Evolutionary conservation across 2,797 vertebrate species (phyloP), one percentile per base, ranked within the genome.

Genomic region (Xerus rutilus): DNA sequence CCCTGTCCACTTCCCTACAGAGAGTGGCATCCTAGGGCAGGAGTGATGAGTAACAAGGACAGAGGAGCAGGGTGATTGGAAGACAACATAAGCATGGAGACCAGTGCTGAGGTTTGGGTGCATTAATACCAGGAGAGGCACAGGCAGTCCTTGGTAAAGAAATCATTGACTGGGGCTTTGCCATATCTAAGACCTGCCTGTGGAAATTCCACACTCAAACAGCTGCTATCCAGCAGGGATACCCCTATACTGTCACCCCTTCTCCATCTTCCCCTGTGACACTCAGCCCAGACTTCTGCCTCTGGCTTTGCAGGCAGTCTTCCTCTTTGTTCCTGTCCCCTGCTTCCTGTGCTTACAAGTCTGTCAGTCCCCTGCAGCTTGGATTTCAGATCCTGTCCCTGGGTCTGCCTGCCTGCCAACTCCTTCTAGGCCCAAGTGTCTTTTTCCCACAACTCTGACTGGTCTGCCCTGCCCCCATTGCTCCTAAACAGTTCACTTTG

Each of bases 11-110:
- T 28, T 18, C 23, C 15, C 23, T 35, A 5, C 0, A 21, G 12
- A 13, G 0, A 7, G 25, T 54, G 39, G 64, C 11, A 72, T 5
- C 3, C 10, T 12, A 0, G 28, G 62, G 17, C 64, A 12, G 2
- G 12, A 4, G 7, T 64, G 8, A 28, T 28, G 20, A 81, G 10
- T 25, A 57, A 28, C 20, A 52, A 39, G n/a, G n/a, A 32, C 8
- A 86, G 69, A 86, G 43, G 20, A 14, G 10, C 4, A 23, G 43
- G 2, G 15, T 23, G 0, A 0, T 35, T 18, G 2, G 6, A 73
- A 76, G 30, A 69, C 13, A 28, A 23, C 30, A 2, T 32, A n/a
- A 64, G 49, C 18, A 20, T n/a, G 14, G 35, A 88, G 20, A 45
- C 18, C 13, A 21, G 2, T 17, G n/a, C n/a, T n/a, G 12, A n/a